Evolutionary conservation across 2,113 vertebrate genomes (phyloP).

Genomic region (Ictidomys tridecemlineatus): DNA sequence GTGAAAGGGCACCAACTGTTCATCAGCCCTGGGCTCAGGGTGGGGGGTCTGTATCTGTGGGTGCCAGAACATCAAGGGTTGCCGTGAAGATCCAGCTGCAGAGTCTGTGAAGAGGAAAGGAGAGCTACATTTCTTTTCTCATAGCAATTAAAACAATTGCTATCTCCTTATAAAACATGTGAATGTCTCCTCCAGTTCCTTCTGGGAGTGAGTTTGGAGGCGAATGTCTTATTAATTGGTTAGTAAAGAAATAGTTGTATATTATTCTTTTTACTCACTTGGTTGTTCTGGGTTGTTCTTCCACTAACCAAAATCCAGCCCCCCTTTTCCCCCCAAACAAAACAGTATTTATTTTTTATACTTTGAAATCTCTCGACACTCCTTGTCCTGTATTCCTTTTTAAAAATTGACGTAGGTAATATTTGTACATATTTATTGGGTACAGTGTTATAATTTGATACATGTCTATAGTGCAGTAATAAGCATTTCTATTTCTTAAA

Average conservation of each 20-base stretch:
- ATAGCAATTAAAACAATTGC: neutral
- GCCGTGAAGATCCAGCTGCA: neutral
- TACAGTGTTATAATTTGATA: neutral
- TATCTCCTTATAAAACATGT: neutral
- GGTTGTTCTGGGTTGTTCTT: neutral
- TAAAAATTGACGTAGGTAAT: no score
- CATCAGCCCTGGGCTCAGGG: neutral
- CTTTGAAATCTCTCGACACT: neutral
- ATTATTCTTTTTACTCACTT: neutral
- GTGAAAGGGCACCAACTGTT: neutral
- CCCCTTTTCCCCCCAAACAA: neutral
- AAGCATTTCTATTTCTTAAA: neutral
- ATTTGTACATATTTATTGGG: neutral
- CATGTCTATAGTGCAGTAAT: neutral
- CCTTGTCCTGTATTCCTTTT: neutral
- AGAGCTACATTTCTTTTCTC: neutral
- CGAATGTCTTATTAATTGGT: neutral
- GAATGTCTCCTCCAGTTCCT: neutral
- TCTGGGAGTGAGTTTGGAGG: neutral
- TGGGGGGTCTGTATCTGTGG: neutral
- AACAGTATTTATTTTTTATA: neutral
- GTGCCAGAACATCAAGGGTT: neutral
- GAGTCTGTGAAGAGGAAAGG: neutral
- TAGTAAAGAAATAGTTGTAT: neutral
- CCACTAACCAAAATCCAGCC: neutral